A percentile compares a stretch with the other conserved stretches of the same genome.
phyloP scores from a whole-genome alignment of 2,113 vertebrate genomes.

The Mustelus asterias region DNA sequence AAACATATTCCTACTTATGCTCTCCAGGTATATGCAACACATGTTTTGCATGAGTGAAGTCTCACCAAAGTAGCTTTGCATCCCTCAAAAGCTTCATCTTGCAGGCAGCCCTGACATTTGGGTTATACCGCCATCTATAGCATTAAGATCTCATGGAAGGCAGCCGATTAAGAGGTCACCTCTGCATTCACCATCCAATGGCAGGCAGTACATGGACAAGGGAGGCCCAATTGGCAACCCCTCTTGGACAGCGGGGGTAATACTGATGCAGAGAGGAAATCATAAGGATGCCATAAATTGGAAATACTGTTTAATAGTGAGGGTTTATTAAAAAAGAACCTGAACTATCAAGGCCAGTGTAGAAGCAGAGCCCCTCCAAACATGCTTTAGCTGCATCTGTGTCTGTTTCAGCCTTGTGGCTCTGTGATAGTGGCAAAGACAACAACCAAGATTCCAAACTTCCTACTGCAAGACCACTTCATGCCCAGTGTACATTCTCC shows the following conservation, averaged over 20 bases:
- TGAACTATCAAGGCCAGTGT: not conserved
- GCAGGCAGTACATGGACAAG: not conserved
- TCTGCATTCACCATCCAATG: not conserved
- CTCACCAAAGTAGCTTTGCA: not conserved
- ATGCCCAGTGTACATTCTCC: too few relatives aligned
- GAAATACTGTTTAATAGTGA: not conserved
- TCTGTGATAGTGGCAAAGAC: not conserved
- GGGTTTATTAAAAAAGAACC: not conserved
- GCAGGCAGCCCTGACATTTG: not conserved
- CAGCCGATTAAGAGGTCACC: not conserved
- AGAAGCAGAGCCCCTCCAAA: not conserved
- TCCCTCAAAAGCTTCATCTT: not conserved
- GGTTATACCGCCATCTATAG: not conserved
- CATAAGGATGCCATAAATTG: not conserved
- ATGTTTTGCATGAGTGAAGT: not conserved
- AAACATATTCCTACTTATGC: not conserved
- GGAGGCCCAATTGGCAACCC: not conserved
- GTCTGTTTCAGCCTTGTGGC: not conserved
- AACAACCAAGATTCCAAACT: too few relatives aligned
- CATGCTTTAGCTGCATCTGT: not conserved
- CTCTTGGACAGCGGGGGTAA: not conserved
- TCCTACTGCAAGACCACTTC: too few relatives aligned
- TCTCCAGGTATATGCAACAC: not conserved
- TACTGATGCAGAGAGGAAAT: not conserved
- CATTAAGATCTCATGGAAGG: not conserved